These are phyloP conservation scores for Chironomus tentans DNA, from an alignment of 2,888 invertebrate genomes.

Conservation along the genomic window DNA sequence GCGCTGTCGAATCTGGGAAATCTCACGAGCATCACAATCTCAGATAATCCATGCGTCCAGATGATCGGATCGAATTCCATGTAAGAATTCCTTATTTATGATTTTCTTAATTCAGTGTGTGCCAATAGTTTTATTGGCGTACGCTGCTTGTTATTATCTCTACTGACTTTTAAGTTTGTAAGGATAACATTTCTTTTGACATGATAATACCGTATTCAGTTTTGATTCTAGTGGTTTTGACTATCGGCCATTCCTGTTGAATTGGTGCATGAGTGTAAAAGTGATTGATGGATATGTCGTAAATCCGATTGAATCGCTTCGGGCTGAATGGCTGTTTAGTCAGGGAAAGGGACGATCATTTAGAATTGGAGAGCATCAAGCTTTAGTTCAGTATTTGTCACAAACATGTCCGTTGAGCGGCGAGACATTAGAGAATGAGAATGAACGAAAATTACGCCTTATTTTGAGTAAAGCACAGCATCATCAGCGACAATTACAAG, in stretches of 20 bases:
- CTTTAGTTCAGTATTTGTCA: constrained; percentile 72
- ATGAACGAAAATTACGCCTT: constrained; percentile 74
- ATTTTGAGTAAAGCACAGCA: constrained; percentile 85
- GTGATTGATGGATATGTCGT: constrained; percentile 82
- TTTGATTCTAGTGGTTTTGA: constrained; percentile 65
- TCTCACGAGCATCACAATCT: constrained; percentile 72
- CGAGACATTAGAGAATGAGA: constrained; percentile 71
- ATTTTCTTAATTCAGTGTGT: not conserved
- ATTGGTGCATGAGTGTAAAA: constrained; percentile 85
- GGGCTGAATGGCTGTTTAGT: constrained; percentile 92
- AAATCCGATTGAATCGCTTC: constrained; percentile 85
- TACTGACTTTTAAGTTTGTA: not conserved
- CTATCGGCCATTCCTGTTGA: constrained; percentile 84
- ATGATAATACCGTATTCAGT: constrained; percentile 35
- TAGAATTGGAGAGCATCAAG: constrained; percentile 73
- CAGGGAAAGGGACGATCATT: constrained; percentile 87
- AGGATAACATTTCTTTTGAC: constrained; percentile 29
- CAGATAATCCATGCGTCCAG: constrained; percentile 78
- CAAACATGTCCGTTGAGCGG: constrained; percentile 77
- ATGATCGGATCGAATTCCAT: constrained; percentile 63
- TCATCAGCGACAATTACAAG: constrained; percentile 66
- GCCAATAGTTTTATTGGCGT: no score
- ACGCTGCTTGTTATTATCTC: not conserved
- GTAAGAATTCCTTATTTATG: constrained; percentile 43
- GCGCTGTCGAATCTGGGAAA: constrained; percentile 66